Evolutionary conservation across 1,140 invertebrate genomes (phyloP), one percentile per base, ranked within the genome.

Genomic region (Drosophila simulans): DNA sequence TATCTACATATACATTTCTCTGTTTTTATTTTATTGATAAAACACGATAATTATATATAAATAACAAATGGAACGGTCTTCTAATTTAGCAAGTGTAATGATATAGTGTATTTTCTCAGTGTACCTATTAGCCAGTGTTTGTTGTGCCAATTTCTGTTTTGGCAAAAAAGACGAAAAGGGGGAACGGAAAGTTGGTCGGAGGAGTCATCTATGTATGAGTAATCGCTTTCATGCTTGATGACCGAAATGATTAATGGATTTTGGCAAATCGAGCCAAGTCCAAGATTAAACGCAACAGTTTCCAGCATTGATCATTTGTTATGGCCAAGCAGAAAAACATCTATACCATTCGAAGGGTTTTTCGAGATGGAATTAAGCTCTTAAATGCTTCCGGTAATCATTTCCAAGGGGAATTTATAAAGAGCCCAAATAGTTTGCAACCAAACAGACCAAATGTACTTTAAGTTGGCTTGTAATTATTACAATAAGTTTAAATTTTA

Each of bases 261-360:
- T 56, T 65, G 71, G 75, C 42, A 69, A 70, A 89, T 89, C 86
- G 83, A 86, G 84, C 56, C 66, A 65, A 83, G 79, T 88, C 82
- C 79, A 88, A 88, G 83, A 88, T 88, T 88, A 88, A 88, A 88
- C 71, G 83, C 83, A 88, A 88, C 83, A 88, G 83, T 83, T 89
- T 88, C 76, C 45, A 88, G 79, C 77, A 82, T 75, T 88, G 79
- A 88, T 88, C 83, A 88, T 88, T 88, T 88, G 84, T 88, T 89
- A 88, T 57, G 59, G 22, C 56, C 22, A 20, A 40, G 15, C 49
- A 71, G 66, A 43, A 40, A 70, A 59, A 55, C 27, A 59, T 69
- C 51, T 48, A 69, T 69, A 27, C 49, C 63, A 34, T 45, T 15
- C 39, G 46, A 60, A 64, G 58, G 35, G 25, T 54, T 55, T 69